Percentiles rank a stretch among this genome's conserved stretches.
Conservation (phyloP, 2,113 vertebrate genomes). For the Nerophis ophidion region DNA sequence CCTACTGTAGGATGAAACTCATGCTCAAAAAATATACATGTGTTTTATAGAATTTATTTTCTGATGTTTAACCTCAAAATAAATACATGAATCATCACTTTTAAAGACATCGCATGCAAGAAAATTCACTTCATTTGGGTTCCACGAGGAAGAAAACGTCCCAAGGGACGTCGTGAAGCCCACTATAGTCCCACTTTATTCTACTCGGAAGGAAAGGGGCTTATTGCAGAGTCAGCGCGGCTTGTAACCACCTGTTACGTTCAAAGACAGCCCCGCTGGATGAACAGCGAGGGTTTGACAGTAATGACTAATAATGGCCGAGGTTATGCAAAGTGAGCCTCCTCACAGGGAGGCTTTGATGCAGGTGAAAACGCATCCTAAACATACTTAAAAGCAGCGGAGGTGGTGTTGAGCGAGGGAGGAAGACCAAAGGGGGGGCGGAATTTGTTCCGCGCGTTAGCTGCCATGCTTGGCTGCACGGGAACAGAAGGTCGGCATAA, state of each 20-base stretch:
- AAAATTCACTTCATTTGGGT: slow-evolving; percentile 12
- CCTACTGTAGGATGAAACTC: no score
- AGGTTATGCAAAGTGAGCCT: slow-evolving; percentile 46
- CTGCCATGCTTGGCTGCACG: slow-evolving; percentile 58
- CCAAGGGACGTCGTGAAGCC: slow-evolving; percentile 22
- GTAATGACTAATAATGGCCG: slow-evolving; percentile 58
- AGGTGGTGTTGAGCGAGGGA: slow-evolving; percentile 19
- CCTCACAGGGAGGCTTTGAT: slow-evolving; percentile 60
- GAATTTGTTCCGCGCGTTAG: slow-evolving; percentile 68
- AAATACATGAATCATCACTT: not conserved
- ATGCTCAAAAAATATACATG: no score
- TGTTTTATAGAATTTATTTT: no score
- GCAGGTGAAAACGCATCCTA: slow-evolving; percentile 64
- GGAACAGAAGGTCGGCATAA: slow-evolving; percentile 69
- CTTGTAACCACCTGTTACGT: slow-evolving; percentile 53
- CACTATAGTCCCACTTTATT: slow-evolving; percentile 41
- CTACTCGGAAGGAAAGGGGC: slow-evolving; percentile 39
- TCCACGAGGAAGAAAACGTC: slow-evolving; percentile 46
- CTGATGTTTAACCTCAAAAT: not conserved
- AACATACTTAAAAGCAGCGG: slow-evolving; percentile 63
- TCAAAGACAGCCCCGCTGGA: slow-evolving; percentile 40
- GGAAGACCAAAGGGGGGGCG: slow-evolving; percentile 14
- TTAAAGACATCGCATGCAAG: slow-evolving; percentile 8
- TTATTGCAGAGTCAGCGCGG: slow-evolving; percentile 4
- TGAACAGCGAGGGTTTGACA: slow-evolving; percentile 46